A percentile compares a stretch with the other conserved stretches of the same genome.
These are phyloP conservation scores for Hippotragus niger DNA, from an alignment of 2,113 vertebrate genomes.

Conservation along the genomic window DNA sequence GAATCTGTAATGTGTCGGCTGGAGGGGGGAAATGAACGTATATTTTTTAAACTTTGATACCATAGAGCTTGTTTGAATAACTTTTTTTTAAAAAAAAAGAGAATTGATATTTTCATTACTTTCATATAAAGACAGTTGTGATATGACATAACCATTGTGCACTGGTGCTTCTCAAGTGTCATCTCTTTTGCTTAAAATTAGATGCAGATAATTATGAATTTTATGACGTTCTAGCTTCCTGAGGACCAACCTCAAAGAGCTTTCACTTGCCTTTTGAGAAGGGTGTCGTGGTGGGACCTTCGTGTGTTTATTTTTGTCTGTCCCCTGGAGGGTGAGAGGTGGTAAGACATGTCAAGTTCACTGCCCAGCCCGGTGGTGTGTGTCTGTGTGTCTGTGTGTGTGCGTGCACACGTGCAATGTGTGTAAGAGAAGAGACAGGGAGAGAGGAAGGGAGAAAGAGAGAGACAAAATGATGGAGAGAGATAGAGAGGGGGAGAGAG, in stretches of 20 bases:
- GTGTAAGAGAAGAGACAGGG: not conserved
- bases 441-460: not conserved
- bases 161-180: not conserved
- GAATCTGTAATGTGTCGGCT: not conserved
- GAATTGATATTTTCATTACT: constrained; percentile 47
- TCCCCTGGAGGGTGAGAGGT: not conserved
- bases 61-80: constrained; percentile 1
- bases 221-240: not conserved
- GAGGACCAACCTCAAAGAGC: not conserved
- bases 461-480: too few relatives aligned
- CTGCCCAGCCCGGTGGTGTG: not conserved
- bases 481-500: not conserved
- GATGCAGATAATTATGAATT: not conserved
- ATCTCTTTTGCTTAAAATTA: not conserved
- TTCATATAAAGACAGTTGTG: not conserved
- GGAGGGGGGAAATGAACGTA: fast-evolving
- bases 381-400: not conserved
- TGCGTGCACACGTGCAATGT: fast-evolving
- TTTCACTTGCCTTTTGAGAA: not conserved
- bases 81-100: not conserved
- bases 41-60: constrained; percentile 27
- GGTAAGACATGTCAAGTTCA: fast-evolving
- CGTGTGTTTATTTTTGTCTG: fast-evolving
- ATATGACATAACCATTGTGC: not conserved
- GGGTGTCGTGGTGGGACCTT: fast-evolving